These are phyloP conservation scores for Pammene fasciana DNA, from an alignment of 2,888 invertebrate genomes.

Conservation along the genomic window DNA sequence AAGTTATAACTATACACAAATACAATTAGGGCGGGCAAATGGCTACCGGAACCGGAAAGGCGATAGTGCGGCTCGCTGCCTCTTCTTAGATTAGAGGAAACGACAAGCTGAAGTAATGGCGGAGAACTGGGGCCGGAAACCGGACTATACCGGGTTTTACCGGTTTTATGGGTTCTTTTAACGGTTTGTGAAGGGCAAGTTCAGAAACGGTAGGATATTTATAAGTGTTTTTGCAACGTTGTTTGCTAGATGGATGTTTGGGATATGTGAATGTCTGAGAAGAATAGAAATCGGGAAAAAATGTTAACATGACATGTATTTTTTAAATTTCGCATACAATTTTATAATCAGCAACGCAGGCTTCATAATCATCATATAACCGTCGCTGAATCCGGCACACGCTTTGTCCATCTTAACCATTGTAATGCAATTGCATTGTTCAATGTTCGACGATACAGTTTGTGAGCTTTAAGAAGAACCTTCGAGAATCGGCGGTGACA, in stretches of 20 bases:
- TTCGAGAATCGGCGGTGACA: too few relatives aligned
- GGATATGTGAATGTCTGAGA: too few relatives aligned
- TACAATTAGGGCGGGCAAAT: conserved; percentile 40
- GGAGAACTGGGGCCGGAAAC: conserved; percentile 23
- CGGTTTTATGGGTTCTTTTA: conserved; percentile 15
- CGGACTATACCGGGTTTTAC: neutral
- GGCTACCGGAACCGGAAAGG: conserved; percentile 53
- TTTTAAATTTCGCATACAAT: too few relatives aligned
- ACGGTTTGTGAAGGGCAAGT: neutral
- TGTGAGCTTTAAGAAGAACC: too few relatives aligned
- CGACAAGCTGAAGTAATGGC: conserved; percentile 25
- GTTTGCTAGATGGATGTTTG: neutral
- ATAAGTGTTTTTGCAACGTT: neutral
- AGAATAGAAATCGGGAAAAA: too few relatives aligned
- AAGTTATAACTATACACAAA: conserved; percentile 7
- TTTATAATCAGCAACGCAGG: too few relatives aligned
- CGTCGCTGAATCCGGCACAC: too few relatives aligned
- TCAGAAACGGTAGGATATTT: neutral
- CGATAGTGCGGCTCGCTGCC: conserved; percentile 53
- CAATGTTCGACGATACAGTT: too few relatives aligned
- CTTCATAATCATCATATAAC: too few relatives aligned
- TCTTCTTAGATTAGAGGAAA: conserved; percentile 36
- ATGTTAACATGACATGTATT: too few relatives aligned
- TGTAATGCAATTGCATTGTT: too few relatives aligned
- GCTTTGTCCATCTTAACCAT: too few relatives aligned